Evolutionary conservation across 2,797 vertebrate species (phyloP), one percentile per base, ranked within the genome.

Genomic region (Mastacembelus armatus): DNA sequence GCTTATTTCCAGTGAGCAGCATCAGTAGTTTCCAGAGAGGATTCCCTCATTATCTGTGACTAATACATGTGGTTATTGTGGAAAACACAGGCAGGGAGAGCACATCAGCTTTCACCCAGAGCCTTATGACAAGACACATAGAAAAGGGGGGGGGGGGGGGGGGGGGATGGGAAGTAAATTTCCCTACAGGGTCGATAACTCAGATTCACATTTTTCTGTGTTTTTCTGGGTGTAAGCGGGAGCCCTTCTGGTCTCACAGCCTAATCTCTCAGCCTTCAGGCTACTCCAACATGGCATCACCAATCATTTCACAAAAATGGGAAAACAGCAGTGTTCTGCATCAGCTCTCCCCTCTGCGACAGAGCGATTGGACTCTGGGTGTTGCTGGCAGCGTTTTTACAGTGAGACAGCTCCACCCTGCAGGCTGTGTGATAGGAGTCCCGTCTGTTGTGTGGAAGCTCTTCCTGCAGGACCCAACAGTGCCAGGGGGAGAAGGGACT

Each of bases 371-470:
- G 86, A 78, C 73, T 76, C 63, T 71, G 22, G 2, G 66, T 74
- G 73, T 75, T 58, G 74, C 84, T 88, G 83, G 84, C 84, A 88
- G 83, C 43, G 8, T 18, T 62, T 70, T 57, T 58, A 51, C 73
- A 64, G 78, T 43, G 75, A 85, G 70, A 84, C 85, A 84, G 85
- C 88, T 89, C 88, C 85, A 84, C 90, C 85, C 90, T 86, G 81
- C 90, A 87, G 89, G 86, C 89, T 89, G 89, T 85, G 78, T 63
- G 70, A 70, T 82, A 77, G 80, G 87, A 83, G 86, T 80, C 89
- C 90, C 89, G 83, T 91, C 90, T 91, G 90, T 90, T 81, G 83
- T 70, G 83, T 88, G 86, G 89, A 82, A 87, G 85, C 78, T 66
- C 71, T 83, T 88, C 89, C 89, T 88, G 77, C 80, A 68, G 85